phyloP scores from a whole-genome alignment of 2,888 invertebrate species.

The Eutolmus rufibarbis region DNA sequence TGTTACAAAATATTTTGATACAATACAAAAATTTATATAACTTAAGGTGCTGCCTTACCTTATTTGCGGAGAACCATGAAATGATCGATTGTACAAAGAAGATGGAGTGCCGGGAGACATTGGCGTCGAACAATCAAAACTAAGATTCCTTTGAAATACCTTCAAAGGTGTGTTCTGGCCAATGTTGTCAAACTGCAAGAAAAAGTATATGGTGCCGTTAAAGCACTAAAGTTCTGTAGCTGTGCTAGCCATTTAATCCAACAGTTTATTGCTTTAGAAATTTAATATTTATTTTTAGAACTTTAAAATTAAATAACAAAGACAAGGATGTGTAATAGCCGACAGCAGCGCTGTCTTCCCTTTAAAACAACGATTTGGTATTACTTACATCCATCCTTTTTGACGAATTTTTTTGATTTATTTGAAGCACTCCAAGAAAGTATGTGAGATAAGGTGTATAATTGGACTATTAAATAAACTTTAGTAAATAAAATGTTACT shows the following conservation, averaged over 20 bases:
- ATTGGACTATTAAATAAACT: slow-evolving; percentile 4
- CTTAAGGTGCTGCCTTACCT: slow-evolving; percentile 55
- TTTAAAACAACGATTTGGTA: neutral
- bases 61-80: slow-evolving; percentile 61
- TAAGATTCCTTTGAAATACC: slow-evolving; percentile 63
- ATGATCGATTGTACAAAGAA: slow-evolving; percentile 61
- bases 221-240: neutral
- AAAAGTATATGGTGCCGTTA: neutral
- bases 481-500: slow-evolving; percentile 25
- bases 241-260: neutral
- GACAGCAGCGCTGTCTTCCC: neutral
- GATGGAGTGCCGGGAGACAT: slow-evolving; percentile 63
- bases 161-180: slow-evolving; percentile 63
- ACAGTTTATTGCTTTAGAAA: neutral
- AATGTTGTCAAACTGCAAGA: slow-evolving; percentile 62
- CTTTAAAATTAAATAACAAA: neutral
- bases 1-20: slow-evolving; percentile 45
- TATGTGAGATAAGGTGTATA: neutral
- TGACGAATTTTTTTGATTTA: neutral
- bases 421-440: neutral
- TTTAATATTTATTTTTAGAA: neutral
- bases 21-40: neutral
- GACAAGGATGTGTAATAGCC: neutral
- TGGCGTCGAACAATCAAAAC: slow-evolving; percentile 63
- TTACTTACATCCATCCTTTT: slow-evolving; percentile 30